These are phyloP conservation scores for Carettochelys insculpta DNA, from an alignment of 2,113 vertebrate species.

Conservation along the genomic window DNA sequence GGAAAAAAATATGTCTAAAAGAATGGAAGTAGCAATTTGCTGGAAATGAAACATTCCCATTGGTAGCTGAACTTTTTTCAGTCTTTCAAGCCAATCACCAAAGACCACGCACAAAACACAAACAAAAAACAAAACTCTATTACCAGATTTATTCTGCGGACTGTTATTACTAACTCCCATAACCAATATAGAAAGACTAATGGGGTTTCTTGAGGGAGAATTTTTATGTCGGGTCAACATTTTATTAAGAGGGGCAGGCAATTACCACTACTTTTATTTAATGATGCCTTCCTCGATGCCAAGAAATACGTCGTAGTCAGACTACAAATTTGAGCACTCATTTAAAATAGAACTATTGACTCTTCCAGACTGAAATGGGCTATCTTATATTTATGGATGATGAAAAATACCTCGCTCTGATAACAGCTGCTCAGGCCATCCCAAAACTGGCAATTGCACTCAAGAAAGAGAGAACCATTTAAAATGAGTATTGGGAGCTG, in stretches of 20 bases:
- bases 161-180: conserved; percentile 41
- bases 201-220: conserved; percentile 60
- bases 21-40: neutral
- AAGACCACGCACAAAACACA: conserved; percentile 19
- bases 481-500: neutral
- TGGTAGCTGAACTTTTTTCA: conserved; percentile 14
- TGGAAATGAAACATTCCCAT: neutral
- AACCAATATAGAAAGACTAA: conserved; percentile 57
- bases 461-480: neutral
- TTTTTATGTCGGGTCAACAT: conserved; percentile 47
- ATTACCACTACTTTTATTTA: conserved; percentile 57
- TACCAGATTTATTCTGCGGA: conserved; percentile 27
- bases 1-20: neutral
- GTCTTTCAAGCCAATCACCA: conserved; percentile 8
- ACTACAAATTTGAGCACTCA: conserved; percentile 34
- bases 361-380: conserved; percentile 9
- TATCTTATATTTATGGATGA: conserved; percentile 27
- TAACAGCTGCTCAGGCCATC: neutral
- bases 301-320: conserved; percentile 30
- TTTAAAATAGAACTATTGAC: conserved; percentile 58
- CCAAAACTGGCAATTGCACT: neutral
- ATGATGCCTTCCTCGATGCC: conserved; percentile 46
- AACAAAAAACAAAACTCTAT: neutral
- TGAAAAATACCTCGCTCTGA: conserved; percentile 19
- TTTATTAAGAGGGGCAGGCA: conserved; percentile 22